Base-by-base conservation (phyloP, 2,888 invertebrate species). In the Octonoba sinensis region DNA sequence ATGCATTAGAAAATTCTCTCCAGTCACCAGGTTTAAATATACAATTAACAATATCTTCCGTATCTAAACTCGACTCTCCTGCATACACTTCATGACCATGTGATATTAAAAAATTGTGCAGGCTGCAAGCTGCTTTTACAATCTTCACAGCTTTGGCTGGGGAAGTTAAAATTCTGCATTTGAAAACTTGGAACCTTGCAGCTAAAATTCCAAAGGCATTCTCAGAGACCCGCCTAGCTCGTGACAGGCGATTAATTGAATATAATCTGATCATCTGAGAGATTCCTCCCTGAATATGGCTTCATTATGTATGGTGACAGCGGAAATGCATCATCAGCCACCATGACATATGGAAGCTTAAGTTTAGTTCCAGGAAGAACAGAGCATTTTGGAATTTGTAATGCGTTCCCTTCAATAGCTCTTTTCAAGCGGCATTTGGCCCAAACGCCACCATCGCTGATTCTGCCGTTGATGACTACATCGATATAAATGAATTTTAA, bases 291-390 rank as follows among this genome's bases (percentile, higher is more conserved):
- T 13, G 54, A 3, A 18, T 54, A 12, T 18, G 54, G 54, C 4
- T 54, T 54, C 54, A 54, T 54, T 4, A 54, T 54, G 54, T 54
- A 18, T 18, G 54, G 54, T 4, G n/a, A 54, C n/a, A 62, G 24
- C 12, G 62, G 27, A 36, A 72, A 72, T 11, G 72, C 72, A 54
- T 65, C 65, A 49, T 73, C 65, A 16, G 49, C 64, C 4, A 73
- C 51, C 11, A 73, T 3, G 4, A 64, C 62, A 36, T 65, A 64
- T n/a, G 73, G 65, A 11, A 36, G 12, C 1, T n/a, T 3, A 12
- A 56, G 8, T 3, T 64, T 3, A 16, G 54, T 36, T 1, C 44
- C 44, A 20, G 73, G 73, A 15, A 73, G 27, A 1, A n/a, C 1
- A 15, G 56, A 12, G 4, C 16, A 16, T 3, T 36, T 54, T 13